These are phyloP conservation scores for Cromileptes altivelis DNA, from an alignment of 2,113 vertebrate genomes.

Conservation along the genomic window DNA sequence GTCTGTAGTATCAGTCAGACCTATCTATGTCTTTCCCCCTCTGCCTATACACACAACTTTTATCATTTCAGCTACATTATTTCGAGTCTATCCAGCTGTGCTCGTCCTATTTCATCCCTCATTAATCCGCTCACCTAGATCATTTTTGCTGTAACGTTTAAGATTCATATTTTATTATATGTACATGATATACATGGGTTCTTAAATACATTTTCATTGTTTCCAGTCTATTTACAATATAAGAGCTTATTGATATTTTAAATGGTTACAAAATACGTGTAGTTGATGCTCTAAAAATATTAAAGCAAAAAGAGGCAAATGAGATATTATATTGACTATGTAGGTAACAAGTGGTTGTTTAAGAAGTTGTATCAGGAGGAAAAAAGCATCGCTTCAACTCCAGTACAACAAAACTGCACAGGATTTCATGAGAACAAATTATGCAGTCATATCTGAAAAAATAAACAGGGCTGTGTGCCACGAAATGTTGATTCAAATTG, in stretches of 20 bases:
- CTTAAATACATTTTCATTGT: constrained; percentile 84
- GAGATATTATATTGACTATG: constrained; percentile 43
- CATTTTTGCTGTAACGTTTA: constrained; percentile 59
- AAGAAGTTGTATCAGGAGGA: constrained; percentile 4
- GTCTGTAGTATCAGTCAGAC: constrained; percentile 39
- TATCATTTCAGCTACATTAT: constrained; percentile 32
- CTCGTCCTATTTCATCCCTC: constrained; percentile 48
- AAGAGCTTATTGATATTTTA: constrained; percentile 83
- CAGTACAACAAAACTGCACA: constrained; percentile 24
- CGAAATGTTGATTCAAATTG: constrained; percentile 32
- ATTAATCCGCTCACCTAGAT: constrained; percentile 63
- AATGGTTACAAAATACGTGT: constrained; percentile 72
- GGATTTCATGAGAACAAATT: constrained; percentile 37
- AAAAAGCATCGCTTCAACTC: constrained; percentile 15
- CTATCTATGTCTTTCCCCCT: constrained; percentile 32
- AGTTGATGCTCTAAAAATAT: constrained; percentile 59
- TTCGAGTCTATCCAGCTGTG: constrained; percentile 30
- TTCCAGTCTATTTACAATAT: constrained; percentile 86
- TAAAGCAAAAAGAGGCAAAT: constrained; percentile 46
- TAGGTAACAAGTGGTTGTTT: constrained; percentile 43
- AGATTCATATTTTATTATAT: constrained; percentile 79
- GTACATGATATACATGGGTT: constrained; percentile 87
- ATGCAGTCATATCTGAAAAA: constrained; percentile 39
- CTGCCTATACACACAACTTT: constrained; percentile 19
- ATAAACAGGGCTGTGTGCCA: constrained; percentile 41